phyloP scores from a whole-genome alignment of 1,140 invertebrate species.

The Penaeus japonicus region DNA sequence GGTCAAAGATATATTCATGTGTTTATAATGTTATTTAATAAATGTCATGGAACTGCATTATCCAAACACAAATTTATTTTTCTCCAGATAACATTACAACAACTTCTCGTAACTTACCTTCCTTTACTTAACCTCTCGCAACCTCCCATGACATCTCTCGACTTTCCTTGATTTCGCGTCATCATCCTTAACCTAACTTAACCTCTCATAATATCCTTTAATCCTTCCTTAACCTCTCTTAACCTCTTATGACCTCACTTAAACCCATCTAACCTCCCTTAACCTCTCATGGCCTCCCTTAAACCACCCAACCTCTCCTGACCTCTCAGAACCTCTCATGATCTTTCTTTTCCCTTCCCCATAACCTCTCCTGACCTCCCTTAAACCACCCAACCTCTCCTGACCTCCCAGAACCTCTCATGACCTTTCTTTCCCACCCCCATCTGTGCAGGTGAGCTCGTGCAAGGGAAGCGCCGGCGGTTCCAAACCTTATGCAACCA shows the following conservation, averaged over 20 bases:
- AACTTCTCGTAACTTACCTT: neutral
- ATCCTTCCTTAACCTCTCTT: no score
- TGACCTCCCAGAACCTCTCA: neutral
- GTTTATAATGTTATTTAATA: no score
- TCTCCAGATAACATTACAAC: no score
- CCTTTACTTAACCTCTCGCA: neutral
- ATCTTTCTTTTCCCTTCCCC: neutral
- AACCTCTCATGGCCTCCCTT: neutral
- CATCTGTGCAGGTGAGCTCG: neutral
- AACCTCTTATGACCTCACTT: no score
- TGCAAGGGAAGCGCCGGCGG: conserved; percentile 49
- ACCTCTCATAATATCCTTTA: no score
- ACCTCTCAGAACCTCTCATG: no score
- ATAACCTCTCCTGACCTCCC: neutral
- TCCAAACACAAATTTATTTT: no score
- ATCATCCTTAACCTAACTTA: no score
- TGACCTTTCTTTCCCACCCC: neutral
- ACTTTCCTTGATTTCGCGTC: no score
- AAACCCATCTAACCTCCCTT: no score
- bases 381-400: neutral
- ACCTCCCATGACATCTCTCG: neutral
- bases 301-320: neutral
- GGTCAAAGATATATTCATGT: no score
- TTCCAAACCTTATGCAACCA: conserved; percentile 10
- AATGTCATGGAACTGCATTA: no score